phyloP scores from a whole-genome alignment of 2,797 vertebrate genomes.

The Onychomys arenicola region DNA sequence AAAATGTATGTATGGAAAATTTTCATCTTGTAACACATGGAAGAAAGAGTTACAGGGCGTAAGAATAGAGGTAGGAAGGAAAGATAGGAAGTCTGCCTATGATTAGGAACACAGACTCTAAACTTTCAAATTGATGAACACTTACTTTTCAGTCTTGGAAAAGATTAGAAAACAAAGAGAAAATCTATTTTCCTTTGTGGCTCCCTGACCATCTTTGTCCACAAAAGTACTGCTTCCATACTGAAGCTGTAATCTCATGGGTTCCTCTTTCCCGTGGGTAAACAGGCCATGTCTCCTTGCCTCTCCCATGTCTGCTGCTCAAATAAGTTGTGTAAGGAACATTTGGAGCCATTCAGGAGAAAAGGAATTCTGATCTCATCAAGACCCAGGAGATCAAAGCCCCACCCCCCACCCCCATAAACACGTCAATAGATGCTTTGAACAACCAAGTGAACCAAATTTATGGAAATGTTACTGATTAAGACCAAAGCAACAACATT shows the following conservation, averaged over 20 bases:
- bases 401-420: not conserved
- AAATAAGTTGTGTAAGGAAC: slow-evolving; percentile 43
- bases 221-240: slow-evolving; percentile 21
- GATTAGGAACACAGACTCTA: not conserved
- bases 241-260: not conserved
- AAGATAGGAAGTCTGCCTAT: not conserved
- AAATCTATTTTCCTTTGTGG: not conserved
- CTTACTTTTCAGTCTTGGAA: slow-evolving; percentile 41
- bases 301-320: not conserved
- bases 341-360: slow-evolving; percentile 59
- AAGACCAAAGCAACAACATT: slow-evolving; percentile 56
- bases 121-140: slow-evolving; percentile 22
- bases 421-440: slow-evolving; percentile 30
- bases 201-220: not conserved
- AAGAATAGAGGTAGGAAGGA: not conserved
- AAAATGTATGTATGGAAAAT: not conserved
- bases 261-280: slow-evolving; percentile 10
- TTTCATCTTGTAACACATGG: not conserved
- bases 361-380: slow-evolving; percentile 69
- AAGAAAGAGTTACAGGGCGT: not conserved
- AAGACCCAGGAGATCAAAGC: slow-evolving; percentile 52
- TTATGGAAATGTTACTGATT: slow-evolving; percentile 53
- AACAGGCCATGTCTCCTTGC: not conserved
- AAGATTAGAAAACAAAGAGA: slow-evolving; percentile 34
- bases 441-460: slow-evolving; percentile 38